Percentiles rank a stretch among this genome's conserved stretches.
These are phyloP conservation scores for Mythimna impura DNA, from an alignment of 2,888 invertebrate genomes.

Conservation along the genomic window DNA sequence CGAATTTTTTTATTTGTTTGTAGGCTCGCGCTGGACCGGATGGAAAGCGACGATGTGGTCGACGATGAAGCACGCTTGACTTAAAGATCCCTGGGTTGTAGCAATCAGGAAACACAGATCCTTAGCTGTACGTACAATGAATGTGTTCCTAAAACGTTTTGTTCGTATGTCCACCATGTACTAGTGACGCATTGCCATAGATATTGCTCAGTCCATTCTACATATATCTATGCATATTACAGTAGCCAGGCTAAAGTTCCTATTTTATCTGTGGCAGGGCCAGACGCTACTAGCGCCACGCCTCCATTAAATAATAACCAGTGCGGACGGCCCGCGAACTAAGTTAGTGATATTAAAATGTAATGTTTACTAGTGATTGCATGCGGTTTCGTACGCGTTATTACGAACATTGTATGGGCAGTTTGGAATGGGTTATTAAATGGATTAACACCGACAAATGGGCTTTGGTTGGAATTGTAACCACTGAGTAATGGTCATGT, in stretches of 20 bases:
- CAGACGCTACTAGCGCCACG: conserved; percentile 62
- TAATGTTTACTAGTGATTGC: conserved; percentile 46
- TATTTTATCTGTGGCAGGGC: conserved; percentile 58
- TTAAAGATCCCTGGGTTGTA: too few species aligned
- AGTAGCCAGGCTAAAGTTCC: conserved; percentile 53
- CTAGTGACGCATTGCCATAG: too few species aligned
- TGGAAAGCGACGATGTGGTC: too few species aligned
- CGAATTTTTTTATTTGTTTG: too few species aligned
- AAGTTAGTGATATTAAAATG: conserved; percentile 51
- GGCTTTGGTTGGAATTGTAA: conserved; percentile 17
- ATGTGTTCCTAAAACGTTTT: too few species aligned
- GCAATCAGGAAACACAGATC: too few species aligned
- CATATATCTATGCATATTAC: conserved; percentile 29
- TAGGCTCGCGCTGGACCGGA: too few species aligned
- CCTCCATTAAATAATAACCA: conserved; percentile 69
- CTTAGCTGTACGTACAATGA: too few species aligned
- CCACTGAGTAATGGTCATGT: not conserved
- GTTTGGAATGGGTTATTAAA: conserved; percentile 44
- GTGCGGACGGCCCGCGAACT: conserved; percentile 57
- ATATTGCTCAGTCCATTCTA: not conserved
- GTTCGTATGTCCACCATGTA: too few species aligned
- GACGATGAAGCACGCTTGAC: too few species aligned
- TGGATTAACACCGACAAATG: conserved; percentile 39
- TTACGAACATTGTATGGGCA: conserved; percentile 35
- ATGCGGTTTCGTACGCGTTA: conserved; percentile 42